Conservation (phyloP, 2,113 vertebrate genomes). For the Coryphaenoides rupestris region DNA sequence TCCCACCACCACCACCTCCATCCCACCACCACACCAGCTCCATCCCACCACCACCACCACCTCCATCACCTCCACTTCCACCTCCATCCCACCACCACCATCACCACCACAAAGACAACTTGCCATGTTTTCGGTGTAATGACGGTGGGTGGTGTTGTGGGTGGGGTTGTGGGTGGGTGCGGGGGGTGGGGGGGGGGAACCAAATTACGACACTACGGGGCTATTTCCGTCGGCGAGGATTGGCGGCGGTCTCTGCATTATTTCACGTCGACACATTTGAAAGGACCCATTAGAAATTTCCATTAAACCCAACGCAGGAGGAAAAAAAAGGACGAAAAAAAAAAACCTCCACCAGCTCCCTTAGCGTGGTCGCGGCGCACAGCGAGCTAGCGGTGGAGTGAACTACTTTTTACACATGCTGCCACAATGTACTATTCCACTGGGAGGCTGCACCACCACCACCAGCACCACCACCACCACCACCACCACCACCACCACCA, state of each 20-base stretch:
- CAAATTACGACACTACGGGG: constrained; percentile 58
- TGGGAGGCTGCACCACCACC: constrained; percentile 32
- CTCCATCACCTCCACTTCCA: too few species aligned
- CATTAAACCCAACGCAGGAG: constrained; percentile 63
- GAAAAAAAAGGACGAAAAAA: too few species aligned
- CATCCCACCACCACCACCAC: too few species aligned
- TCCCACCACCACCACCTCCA: too few species aligned
- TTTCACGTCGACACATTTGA: constrained; percentile 67
- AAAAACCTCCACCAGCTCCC: constrained; percentile 70
- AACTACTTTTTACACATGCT: constrained; percentile 72
- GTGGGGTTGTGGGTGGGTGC: too few species aligned
- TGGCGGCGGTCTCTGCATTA: constrained; percentile 52
- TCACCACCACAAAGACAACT: constrained; percentile 24
- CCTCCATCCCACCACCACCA: too few species aligned
- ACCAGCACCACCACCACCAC: too few species aligned
- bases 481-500: too few species aligned
- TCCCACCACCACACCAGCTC: too few species aligned
- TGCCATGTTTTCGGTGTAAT: too few species aligned
- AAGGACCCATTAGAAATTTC: constrained; percentile 69
- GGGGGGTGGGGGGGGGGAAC: constrained; percentile 12
- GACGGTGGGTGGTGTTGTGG: too few species aligned
- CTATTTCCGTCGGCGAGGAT: constrained; percentile 62
- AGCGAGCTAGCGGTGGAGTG: constrained; percentile 70
- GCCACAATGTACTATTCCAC: constrained; percentile 60
- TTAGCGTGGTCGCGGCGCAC: constrained; percentile 57